Evolutionary conservation across 2,888 invertebrate species (phyloP).

Genomic region (Leptopterna dolabrata): DNA sequence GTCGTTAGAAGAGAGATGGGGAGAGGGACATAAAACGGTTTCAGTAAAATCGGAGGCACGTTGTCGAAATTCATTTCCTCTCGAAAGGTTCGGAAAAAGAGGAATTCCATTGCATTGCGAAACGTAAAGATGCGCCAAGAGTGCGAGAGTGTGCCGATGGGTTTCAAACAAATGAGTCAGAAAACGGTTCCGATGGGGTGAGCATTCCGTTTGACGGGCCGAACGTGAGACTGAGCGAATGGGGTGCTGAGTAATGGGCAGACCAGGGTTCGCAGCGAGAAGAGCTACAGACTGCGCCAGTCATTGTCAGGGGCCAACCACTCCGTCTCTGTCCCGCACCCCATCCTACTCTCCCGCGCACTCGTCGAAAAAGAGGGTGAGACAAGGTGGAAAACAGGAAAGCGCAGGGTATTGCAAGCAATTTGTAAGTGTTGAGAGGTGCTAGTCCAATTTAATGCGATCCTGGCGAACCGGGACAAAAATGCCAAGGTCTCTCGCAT

Average conservation of each 20-base stretch:
- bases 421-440: constrained; percentile 8
- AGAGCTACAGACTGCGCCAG: constrained; percentile 2
- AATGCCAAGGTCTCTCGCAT: background rate
- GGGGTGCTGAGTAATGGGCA: constrained; percentile 8
- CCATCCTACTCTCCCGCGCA: background rate
- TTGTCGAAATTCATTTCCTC: background rate
- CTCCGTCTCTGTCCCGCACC: background rate
- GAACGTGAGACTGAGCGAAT: background rate
- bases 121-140: background rate
- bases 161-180: constrained; percentile 7
- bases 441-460: background rate
- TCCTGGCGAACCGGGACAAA: background rate
- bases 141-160: background rate
- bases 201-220: background rate
- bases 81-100: background rate
- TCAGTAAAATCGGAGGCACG: background rate
- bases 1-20: background rate
- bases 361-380: background rate
- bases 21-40: background rate
- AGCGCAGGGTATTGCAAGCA: background rate
- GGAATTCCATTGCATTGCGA: constrained; percentile 1
- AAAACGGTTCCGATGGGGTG: background rate
- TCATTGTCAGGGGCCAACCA: background rate
- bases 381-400: background rate
- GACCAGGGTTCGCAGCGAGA: background rate